Percentiles rank a stretch among this genome's conserved stretches.
These are phyloP conservation scores for Passerina amoena DNA, from an alignment of 2,113 vertebrate species.

Conservation along the genomic window DNA sequence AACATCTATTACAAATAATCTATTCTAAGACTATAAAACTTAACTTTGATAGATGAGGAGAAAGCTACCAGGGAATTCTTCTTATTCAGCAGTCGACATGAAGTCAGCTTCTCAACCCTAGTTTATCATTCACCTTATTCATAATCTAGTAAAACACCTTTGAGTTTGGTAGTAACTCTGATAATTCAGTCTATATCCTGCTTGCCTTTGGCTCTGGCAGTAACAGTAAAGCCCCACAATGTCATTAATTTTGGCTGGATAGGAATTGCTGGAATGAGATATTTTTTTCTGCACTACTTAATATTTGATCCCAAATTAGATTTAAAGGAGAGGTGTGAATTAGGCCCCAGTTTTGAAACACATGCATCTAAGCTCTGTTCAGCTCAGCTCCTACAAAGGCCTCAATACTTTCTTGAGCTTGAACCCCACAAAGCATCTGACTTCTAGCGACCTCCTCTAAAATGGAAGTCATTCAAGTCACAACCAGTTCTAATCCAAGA, in stretches of 20 bases:
- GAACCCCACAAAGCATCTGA: neutral
- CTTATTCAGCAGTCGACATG: neutral
- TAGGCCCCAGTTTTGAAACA: neutral
- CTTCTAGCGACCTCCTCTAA: neutral
- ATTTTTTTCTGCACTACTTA: neutral
- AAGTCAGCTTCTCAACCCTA: neutral
- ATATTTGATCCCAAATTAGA: neutral
- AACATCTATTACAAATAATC: neutral
- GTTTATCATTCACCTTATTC: constrained; percentile 13
- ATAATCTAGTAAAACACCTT: constrained; percentile 5
- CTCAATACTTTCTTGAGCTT: neutral
- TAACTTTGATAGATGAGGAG: neutral
- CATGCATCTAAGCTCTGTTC: neutral
- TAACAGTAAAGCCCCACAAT: neutral
- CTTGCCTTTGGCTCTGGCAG: neutral
- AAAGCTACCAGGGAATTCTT: neutral
- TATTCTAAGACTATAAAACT: neutral
- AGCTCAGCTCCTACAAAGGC: neutral
- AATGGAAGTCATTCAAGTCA: neutral
- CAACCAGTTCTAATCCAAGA: neutral
- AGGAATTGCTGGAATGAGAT: neutral
- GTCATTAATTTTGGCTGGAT: neutral
- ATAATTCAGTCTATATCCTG: neutral
- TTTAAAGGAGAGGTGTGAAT: neutral
- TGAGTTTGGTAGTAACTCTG: neutral